Conservation (phyloP, 2,888 invertebrate species). For the Dasypogon diadema region DNA sequence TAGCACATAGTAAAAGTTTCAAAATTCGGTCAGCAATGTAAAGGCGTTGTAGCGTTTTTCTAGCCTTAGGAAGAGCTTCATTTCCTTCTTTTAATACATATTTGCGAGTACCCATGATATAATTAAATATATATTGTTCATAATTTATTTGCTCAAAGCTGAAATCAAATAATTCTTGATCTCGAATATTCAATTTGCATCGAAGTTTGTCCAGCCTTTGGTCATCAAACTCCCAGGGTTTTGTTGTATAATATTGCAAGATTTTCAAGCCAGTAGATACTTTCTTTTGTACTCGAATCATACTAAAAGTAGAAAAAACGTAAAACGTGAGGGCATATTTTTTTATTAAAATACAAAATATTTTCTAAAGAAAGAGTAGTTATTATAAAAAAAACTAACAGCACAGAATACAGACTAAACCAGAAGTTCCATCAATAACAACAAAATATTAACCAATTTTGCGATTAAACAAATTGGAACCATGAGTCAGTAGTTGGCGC, state of each 20-base stretch:
- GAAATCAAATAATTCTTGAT: conserved; percentile 74
- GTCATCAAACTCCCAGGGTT: conserved; percentile 82
- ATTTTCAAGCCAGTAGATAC: conserved; percentile 73
- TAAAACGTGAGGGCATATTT: too few species aligned
- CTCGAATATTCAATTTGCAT: conserved; percentile 70
- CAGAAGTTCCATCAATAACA: too few species aligned
- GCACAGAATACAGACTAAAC: too few species aligned
- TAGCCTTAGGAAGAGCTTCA: conserved; percentile 79
- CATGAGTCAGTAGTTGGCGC: too few species aligned
- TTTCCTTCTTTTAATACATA: conserved; percentile 88
- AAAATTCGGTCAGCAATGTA: conserved; percentile 70
- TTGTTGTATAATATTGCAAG: conserved; percentile 82
- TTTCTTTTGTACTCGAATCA: conserved; percentile 73
- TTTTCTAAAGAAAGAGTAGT: background rate
- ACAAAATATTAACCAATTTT: too few species aligned
- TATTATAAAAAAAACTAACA: too few species aligned
- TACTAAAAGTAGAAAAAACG: conserved; percentile 64
- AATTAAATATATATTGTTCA: conserved; percentile 76
- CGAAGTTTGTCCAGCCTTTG: conserved; percentile 73
- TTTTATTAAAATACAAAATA: background rate
- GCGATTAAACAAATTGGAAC: too few species aligned
- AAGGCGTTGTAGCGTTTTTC: conserved; percentile 65
- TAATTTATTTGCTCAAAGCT: conserved; percentile 72
- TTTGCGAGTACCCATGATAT: conserved; percentile 85
- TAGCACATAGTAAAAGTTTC: conserved; percentile 61